Conservation (phyloP, 2,797 vertebrate species). For the Telmatherina bonti region DNA sequence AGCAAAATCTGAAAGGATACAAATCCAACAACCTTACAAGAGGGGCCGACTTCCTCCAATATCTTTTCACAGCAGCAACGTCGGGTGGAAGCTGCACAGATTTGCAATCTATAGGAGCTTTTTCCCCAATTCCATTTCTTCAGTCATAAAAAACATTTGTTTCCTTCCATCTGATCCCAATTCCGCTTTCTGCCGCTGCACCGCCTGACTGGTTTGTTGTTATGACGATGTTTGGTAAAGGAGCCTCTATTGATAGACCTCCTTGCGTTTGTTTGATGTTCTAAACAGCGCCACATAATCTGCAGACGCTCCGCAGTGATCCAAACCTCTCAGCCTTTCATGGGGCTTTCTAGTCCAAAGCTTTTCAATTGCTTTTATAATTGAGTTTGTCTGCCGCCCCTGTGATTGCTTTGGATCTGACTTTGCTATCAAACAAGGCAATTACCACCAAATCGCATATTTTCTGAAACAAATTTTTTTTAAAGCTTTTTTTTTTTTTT, state of each 20-base stretch:
- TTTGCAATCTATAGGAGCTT: conserved; percentile 36
- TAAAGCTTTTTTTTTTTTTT: too few relatives aligned
- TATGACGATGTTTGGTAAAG: conserved; percentile 58
- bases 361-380: conserved; percentile 81
- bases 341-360: conserved; percentile 76
- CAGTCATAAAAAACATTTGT: conserved; percentile 44
- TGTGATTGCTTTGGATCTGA: conserved; percentile 78
- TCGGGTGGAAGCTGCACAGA: conserved; percentile 32
- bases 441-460: conserved; percentile 74
- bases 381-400: conserved; percentile 79
- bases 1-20: conserved; percentile 36
- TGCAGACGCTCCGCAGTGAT: conserved; percentile 69
- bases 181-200: conserved; percentile 27
- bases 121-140: conserved; percentile 14
- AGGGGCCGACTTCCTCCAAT: conserved; percentile 20
- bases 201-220: conserved; percentile 34
- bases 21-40: not conserved
- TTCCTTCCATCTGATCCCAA: conserved; percentile 53
- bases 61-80: conserved; percentile 28
- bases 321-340: conserved; percentile 75
- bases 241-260: conserved; percentile 71
- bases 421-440: conserved; percentile 78
- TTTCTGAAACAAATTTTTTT: conserved; percentile 33
- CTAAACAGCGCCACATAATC: conserved; percentile 75
- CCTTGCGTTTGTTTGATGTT: conserved; percentile 76